These are phyloP conservation scores for Zosterops japonicus DNA, from an alignment of 2,113 vertebrate species.

Conservation along the genomic window DNA sequence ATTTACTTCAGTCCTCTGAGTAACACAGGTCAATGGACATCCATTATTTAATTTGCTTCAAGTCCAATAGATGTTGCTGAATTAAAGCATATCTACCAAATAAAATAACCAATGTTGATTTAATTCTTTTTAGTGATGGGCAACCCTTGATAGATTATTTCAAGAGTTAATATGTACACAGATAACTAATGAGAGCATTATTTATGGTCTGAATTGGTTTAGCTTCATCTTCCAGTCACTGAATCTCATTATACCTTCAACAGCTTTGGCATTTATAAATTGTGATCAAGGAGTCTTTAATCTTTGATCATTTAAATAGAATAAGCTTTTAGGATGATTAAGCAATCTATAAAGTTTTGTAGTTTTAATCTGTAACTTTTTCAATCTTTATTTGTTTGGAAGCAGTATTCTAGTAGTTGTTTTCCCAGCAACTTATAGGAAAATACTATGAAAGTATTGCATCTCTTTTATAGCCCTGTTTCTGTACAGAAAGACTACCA, in stretches of 20 bases:
- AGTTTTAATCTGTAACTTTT: not conserved
- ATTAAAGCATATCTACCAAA: slow-evolving; percentile 13
- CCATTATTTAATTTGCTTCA: not conserved
- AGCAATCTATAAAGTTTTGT: not conserved
- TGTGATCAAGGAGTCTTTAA: slow-evolving; percentile 6
- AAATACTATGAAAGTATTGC: not conserved
- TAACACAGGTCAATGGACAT: slow-evolving; percentile 5
- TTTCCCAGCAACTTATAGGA: not conserved
- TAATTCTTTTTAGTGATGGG: not conserved
- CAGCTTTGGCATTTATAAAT: slow-evolving; percentile 2
- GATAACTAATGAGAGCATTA: slow-evolving; percentile 42
- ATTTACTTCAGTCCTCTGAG: not conserved
- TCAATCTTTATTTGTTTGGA: not conserved
- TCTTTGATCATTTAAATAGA: slow-evolving; percentile 12
- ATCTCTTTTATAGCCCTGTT: not conserved
- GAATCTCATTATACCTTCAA: slow-evolving; percentile 27
- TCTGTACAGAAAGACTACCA: not conserved
- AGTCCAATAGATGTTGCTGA: not conserved
- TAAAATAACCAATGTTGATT: not conserved
- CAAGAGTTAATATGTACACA: not conserved
- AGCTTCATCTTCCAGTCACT: not conserved
- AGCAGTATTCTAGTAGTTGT: not conserved
- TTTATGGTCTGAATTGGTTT: slow-evolving; percentile 42
- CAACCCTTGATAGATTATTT: slow-evolving; percentile 25
- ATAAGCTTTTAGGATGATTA: not conserved